These are phyloP conservation scores for Odocoileus virginianus DNA, from an alignment of 2,113 vertebrate species.

Conservation along the genomic window DNA sequence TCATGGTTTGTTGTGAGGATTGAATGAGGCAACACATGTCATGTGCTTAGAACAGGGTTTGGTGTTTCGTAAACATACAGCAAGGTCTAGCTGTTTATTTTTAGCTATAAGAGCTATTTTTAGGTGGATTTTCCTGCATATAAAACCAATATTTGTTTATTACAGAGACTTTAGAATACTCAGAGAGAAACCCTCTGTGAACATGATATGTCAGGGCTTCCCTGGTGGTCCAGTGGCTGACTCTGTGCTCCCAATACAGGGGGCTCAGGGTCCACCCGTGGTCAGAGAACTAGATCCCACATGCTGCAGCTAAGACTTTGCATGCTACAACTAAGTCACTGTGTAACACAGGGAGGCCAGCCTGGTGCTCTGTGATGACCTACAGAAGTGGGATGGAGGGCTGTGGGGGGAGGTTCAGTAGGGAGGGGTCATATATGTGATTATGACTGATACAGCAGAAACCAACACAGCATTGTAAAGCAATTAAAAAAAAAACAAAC, in stretches of 20 bases:
- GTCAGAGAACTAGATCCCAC: background rate
- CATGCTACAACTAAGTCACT: background rate
- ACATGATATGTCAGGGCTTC: background rate
- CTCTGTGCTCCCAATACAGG: accelerated
- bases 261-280: background rate
- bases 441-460: background rate
- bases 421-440: background rate
- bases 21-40: background rate
- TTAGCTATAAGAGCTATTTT: background rate
- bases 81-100: background rate
- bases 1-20: background rate
- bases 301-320: background rate
- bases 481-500: background rate
- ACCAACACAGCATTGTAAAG: background rate
- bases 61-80: background rate
- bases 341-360: background rate
- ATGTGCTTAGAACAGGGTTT: background rate
- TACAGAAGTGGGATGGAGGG: background rate
- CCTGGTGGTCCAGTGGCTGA: background rate
- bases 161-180: background rate
- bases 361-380: background rate
- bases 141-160: background rate
- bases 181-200: background rate
- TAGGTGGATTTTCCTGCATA: background rate
- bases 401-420: background rate